These are phyloP conservation scores for Phainopepla nitens DNA, from an alignment of 2,113 vertebrate genomes.

Conservation along the genomic window DNA sequence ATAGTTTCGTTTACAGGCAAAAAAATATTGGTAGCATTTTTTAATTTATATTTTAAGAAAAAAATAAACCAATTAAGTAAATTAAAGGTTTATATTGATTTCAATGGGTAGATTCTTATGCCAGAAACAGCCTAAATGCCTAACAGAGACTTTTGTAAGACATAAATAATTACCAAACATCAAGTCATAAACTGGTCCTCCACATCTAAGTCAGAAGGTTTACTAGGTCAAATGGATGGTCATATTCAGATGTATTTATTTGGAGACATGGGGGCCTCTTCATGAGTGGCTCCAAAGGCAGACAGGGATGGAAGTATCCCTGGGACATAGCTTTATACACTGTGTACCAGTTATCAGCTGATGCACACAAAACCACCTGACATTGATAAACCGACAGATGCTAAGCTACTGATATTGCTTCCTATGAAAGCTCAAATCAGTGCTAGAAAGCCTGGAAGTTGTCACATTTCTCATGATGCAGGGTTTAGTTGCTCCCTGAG, in stretches of 20 bases:
- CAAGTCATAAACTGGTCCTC: neutral
- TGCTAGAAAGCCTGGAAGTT: neutral
- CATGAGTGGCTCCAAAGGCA: neutral
- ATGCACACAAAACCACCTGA: fast-evolving
- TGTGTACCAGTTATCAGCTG: neutral
- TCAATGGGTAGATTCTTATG: neutral
- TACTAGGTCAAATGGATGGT: neutral
- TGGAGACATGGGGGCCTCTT: neutral
- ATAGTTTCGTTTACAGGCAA: neutral
- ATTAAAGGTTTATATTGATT: neutral
- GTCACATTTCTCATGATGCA: neutral
- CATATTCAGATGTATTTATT: neutral
- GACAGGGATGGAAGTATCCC: neutral
- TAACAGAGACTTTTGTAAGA: neutral
- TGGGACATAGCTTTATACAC: neutral
- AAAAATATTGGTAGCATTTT: neutral
- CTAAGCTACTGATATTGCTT: neutral
- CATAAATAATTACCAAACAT: neutral
- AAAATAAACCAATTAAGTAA: neutral
- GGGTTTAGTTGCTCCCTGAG: neutral
- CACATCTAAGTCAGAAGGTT: neutral
- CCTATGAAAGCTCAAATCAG: neutral
- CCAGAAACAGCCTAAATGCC: neutral
- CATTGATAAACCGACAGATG: neutral
- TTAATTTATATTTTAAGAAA: neutral